Evolutionary conservation across 2,797 vertebrate genomes (phyloP), one percentile per base, ranked within the genome.

Genomic region (Propithecus deckenii): DNA sequence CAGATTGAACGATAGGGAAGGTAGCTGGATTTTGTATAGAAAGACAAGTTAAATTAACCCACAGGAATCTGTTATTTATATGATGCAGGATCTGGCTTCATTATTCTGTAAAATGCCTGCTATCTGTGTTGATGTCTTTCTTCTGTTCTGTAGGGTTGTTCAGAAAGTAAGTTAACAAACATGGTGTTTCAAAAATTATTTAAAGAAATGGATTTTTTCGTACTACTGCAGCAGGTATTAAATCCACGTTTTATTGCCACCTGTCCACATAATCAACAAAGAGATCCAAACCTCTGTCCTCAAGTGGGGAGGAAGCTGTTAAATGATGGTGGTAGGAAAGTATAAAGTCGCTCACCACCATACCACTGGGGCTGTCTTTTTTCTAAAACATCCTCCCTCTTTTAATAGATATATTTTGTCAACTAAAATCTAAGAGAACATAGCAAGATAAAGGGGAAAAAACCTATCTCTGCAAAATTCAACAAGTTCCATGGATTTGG

Each of bases 11-110:
- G 96, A 97, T 89, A 95, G 91, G 97, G 23, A 97, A 72, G 57
- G 93, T 97, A 98, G 95, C 75, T 75, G 93, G 96, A 79, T 97
- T 97, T 95, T 98, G 92, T 50, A 59, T 97, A 97, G 79, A 97
- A 96, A 95, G 92, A 92, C 9, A 30, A 97, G 89, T 97, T 98
- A 98, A 98, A 98, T 98, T 97, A 98, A 98, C 97, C 97, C 97
- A 95, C 90, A 94, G 65, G 94, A 98, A 97, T 96, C 96, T 97
- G 97, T 97, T 98, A 97, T 96, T 95, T 96, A 74, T 86, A 48
- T 46, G 59, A 59, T 87, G 52, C 13, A 35, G 13, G 43, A 61
- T 90, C 93, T 95, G 93, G 63, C 67, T 96, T 90, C 74, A 43
- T 86, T 83, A 91, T 93, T 95, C 84, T 87, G 28, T 76, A 89